phyloP scores from a whole-genome alignment of 2,888 invertebrate genomes.

The Eledona agricola region DNA sequence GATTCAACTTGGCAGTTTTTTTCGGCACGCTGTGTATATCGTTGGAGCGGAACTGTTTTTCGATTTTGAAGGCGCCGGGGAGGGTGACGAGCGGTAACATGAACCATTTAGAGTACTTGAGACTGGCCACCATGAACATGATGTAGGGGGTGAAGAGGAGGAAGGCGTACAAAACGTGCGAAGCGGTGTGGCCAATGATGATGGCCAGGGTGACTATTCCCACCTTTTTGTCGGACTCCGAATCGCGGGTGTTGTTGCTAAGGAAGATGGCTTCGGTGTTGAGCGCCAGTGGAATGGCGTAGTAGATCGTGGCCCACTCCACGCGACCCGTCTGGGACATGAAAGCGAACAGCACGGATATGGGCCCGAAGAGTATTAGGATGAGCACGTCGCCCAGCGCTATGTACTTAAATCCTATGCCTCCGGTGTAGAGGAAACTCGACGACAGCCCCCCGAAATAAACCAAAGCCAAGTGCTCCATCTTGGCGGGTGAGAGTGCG shows the following conservation, averaged over 20 bases:
- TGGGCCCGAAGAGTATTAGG: conserved; percentile 92
- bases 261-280: conserved; percentile 96
- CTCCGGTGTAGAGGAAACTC: conserved; percentile 96
- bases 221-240: conserved; percentile 85
- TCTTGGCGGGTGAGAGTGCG: conserved; percentile 83
- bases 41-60: conserved; percentile 84
- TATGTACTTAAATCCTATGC: conserved; percentile 94
- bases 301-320: conserved; percentile 91
- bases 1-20: conserved; percentile 89
- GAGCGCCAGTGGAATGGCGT: conserved; percentile 91
- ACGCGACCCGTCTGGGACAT: conserved; percentile 91
- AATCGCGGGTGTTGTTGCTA: conserved; percentile 93
- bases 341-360: conserved; percentile 92
- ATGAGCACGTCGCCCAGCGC: conserved; percentile 93
- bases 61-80: conserved; percentile 88
- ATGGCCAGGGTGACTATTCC: conserved; percentile 97
- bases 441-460: conserved; percentile 96
- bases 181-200: conserved; percentile 88
- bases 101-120: conserved; percentile 89
- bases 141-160: conserved; percentile 91
- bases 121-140: conserved; percentile 83
- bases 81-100: conserved; percentile 87
- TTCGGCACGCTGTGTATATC: conserved; percentile 85
- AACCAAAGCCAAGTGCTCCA: conserved; percentile 93
- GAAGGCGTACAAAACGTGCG: conserved; percentile 89